Evolutionary conservation across 2,113 vertebrate species (phyloP).

Genomic region (Sinocyclocheilus anshuiensis): DNA sequence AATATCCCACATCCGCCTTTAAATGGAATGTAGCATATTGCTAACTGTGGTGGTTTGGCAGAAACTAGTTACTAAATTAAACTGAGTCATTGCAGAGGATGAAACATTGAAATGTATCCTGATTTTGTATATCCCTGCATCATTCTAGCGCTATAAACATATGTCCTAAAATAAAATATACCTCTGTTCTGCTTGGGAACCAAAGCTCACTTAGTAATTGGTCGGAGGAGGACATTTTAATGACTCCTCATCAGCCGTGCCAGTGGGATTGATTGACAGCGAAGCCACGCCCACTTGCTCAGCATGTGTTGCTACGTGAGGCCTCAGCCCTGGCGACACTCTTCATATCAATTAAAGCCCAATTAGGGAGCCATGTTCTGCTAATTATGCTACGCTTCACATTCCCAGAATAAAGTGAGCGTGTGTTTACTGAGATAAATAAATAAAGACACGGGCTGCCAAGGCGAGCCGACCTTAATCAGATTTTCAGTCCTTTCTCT

Average conservation of each 20-base stretch:
- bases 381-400: slow-evolving; percentile 64
- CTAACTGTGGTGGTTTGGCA: neutral
- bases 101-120: neutral
- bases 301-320: slow-evolving; percentile 57
- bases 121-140: neutral
- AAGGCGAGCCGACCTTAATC: slow-evolving; percentile 63
- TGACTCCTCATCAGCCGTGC: slow-evolving; percentile 4
- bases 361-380: slow-evolving; percentile 68
- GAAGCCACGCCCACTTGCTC: slow-evolving; percentile 48
- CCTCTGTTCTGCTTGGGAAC: neutral
- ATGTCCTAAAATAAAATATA: neutral
- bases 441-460: slow-evolving; percentile 64
- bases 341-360: slow-evolving; percentile 70
- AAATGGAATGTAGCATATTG: neutral
- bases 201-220: neutral
- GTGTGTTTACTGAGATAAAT: slow-evolving; percentile 65
- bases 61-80: neutral
- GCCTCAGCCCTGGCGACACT: slow-evolving; percentile 53
- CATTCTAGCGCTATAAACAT: neutral
- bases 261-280: slow-evolving; percentile 38
- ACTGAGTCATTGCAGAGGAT: neutral
- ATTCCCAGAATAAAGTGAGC: slow-evolving; percentile 47
- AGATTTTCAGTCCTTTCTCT: slow-evolving; percentile 59
- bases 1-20: neutral
- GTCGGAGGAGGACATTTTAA: slow-evolving; percentile 23